Conservation (phyloP, 2,113 vertebrate genomes). For the Sinocyclocheilus anophthalmus region DNA sequence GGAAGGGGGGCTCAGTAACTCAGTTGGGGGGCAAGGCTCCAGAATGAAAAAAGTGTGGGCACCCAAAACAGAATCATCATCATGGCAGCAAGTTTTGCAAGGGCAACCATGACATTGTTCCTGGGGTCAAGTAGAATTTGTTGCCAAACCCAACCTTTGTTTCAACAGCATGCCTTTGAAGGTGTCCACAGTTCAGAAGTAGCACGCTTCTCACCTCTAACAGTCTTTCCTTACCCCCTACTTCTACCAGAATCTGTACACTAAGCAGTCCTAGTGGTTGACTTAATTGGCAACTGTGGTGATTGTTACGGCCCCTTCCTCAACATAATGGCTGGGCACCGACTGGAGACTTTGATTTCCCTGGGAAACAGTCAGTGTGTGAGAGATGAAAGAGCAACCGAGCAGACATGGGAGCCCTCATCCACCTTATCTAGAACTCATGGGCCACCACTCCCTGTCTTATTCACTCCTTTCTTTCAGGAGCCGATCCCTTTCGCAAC, state of each 20-base stretch:
- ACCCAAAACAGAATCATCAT: background rate
- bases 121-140: background rate
- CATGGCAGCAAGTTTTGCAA: background rate
- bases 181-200: background rate
- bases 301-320: slow-evolving; percentile 62
- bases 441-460: slow-evolving; percentile 10
- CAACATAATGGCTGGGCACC: slow-evolving; percentile 68
- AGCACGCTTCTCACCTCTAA: background rate
- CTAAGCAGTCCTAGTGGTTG: slow-evolving; percentile 28
- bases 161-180: slow-evolving; percentile 16
- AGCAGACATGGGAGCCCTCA: slow-evolving; percentile 71
- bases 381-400: slow-evolving; percentile 71
- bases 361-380: slow-evolving; percentile 72
- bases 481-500: background rate
- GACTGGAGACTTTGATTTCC: slow-evolving; percentile 63
- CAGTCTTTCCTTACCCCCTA: background rate
- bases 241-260: slow-evolving; percentile 1
- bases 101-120: background rate
- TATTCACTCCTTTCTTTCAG: slow-evolving; percentile 7
- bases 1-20: too few relatives aligned
- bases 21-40: too few relatives aligned
- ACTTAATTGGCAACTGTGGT: slow-evolving; percentile 64
- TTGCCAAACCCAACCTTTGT: background rate
- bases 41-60: background rate
- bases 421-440: slow-evolving; percentile 68